Evolutionary conservation across 2,888 invertebrate genomes (phyloP).

Genomic region (Ochlodes sylvanus): DNA sequence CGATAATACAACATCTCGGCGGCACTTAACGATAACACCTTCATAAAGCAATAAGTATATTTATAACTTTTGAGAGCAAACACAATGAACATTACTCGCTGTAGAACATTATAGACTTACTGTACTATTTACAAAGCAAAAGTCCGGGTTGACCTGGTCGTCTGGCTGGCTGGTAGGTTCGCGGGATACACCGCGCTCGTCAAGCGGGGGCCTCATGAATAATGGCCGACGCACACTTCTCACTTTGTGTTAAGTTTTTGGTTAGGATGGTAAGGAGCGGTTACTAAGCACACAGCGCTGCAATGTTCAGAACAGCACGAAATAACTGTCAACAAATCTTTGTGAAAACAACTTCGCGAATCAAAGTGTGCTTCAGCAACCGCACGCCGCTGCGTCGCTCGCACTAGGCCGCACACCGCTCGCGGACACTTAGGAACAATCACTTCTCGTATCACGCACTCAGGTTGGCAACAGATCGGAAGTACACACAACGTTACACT

Average conservation of each 20-base stretch:
- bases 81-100: slow-evolving; percentile 57
- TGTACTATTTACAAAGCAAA: slow-evolving; percentile 52
- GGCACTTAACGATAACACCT: neutral
- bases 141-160: slow-evolving; percentile 31
- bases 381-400: neutral
- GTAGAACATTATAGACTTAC: slow-evolving; percentile 44
- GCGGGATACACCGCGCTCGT: neutral
- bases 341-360: neutral
- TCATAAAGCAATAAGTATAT: slow-evolving; percentile 10
- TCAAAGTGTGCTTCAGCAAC: neutral
- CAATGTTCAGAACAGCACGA: neutral
- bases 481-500: slow-evolving; percentile 4
- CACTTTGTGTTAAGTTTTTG: neutral
- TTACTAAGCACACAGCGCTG: neutral
- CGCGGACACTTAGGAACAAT: slow-evolving; percentile 12
- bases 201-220: neutral
- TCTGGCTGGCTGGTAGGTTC: neutral
- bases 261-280: neutral
- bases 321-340: neutral
- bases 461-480: slow-evolving; percentile 1
- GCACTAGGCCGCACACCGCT: neutral
- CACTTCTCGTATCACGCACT: slow-evolving; percentile 16
- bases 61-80: slow-evolving; percentile 53
- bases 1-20: neutral
- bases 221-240: neutral